Evolutionary conservation across 92 coral and sea anemone genomes (phyloP), one percentile per base, ranked within the genome.

Genomic region (Phenganax subtilis): DNA sequence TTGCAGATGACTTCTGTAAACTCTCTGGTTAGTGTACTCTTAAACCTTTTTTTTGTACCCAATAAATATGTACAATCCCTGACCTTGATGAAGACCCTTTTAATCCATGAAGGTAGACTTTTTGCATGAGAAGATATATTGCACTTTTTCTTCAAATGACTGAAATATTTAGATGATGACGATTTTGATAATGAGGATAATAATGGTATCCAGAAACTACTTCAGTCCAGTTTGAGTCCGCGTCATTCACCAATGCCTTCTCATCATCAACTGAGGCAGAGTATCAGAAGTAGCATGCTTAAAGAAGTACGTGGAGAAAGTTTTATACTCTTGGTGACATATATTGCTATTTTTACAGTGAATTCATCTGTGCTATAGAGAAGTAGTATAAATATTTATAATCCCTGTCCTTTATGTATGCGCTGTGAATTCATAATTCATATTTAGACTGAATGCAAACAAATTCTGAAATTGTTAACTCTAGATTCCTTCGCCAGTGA

Each of bases 401-500:
- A 37, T 37, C 47, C 47, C 47, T 37, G 47, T 1, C 47, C 47
- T 37, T 37, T 1, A 37, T 4, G 47, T 37, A 37, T 37, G 47
- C 4, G 4, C 47, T 37, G 47, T 37, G 4, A 37, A 37, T 37
- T 37, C 47, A 37, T 9, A 15, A 27, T 37, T 1, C 1, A 37
- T 1, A 37, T 37, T 1, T 37, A 37, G 4, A 37, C 47, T 37
- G 47, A 37, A 37, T 37, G 1, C 4, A 4, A 37, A 37, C 47
- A 4, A 37, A 1, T 37, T 37, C 47, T 37, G 47, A 37, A 37
- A 37, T 64, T 6, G 80, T 80, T 1, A 6, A 9, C 55, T 47
- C 67, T 82, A 93, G 98, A 93, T 93, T 64, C 98, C 98, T 16
- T 89, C 96, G 55, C 91, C 97, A 64, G 80, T 72, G 16, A 78